Percentiles rank a stretch among this genome's conserved stretches.
Conservation (phyloP, 2,113 vertebrate genomes). For the Xiphophorus hellerii region DNA sequence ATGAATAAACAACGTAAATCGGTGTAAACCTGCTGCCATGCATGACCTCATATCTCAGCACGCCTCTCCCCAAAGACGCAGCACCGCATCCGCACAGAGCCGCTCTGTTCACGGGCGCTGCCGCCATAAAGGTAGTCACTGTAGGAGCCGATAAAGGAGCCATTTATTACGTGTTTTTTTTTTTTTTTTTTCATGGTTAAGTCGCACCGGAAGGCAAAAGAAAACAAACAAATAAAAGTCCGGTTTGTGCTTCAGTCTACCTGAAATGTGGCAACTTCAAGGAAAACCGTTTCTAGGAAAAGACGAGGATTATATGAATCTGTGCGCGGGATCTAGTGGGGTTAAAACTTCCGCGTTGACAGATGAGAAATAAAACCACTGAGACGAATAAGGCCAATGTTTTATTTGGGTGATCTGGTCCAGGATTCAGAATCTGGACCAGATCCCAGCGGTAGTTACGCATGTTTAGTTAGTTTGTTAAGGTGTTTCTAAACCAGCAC, state of each 20-base stretch:
- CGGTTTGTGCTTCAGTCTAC: slow-evolving; percentile 50
- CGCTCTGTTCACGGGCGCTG: slow-evolving; percentile 33
- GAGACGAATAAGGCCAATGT: slow-evolving; percentile 55
- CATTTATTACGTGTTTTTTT: slow-evolving; percentile 52
- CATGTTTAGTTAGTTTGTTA: slow-evolving; percentile 27
- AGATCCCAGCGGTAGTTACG: slow-evolving; percentile 23
- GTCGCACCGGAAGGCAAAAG: slow-evolving; percentile 52
- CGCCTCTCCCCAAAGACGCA: background rate
- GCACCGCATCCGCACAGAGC: slow-evolving; percentile 46
- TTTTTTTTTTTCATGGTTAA: slow-evolving; percentile 42
- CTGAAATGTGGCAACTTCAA: slow-evolving; percentile 28
- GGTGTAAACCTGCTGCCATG: background rate
- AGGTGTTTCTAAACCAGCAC: slow-evolving; percentile 3
- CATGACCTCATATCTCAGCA: background rate
- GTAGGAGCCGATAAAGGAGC: slow-evolving; percentile 55
- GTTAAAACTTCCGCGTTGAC: background rate
- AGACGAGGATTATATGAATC: background rate
- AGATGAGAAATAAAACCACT: slow-evolving; percentile 6
- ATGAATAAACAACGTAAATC: background rate
- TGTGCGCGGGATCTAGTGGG: background rate
- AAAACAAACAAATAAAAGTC: slow-evolving; percentile 52
- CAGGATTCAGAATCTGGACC: slow-evolving; percentile 47
- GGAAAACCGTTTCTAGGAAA: slow-evolving; percentile 21
- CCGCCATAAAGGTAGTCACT: slow-evolving; percentile 61
- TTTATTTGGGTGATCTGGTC: slow-evolving; percentile 70